phyloP scores from a whole-genome alignment of 2,113 vertebrate species.

The Barnardius zonarius region DNA sequence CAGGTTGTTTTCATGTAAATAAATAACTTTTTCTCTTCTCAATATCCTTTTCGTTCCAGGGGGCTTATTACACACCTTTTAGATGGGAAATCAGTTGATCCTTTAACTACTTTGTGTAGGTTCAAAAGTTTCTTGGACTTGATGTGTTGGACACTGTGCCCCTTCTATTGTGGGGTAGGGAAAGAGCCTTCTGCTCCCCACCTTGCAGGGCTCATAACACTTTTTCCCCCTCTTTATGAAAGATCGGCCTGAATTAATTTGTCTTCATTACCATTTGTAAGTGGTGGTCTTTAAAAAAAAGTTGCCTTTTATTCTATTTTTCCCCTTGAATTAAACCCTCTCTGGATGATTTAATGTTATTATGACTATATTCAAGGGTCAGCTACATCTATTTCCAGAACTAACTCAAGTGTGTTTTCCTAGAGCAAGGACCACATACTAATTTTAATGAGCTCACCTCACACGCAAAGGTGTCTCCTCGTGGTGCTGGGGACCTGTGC shows the following conservation, averaged over 20 bases:
- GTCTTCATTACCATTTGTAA: background rate
- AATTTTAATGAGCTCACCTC: slow-evolving; percentile 21
- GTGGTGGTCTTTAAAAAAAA: background rate
- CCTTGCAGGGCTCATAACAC: no score
- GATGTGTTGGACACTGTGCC: background rate
- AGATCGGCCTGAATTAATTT: background rate
- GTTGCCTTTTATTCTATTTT: background rate
- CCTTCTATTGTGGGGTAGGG: accelerated
- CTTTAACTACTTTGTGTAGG: background rate
- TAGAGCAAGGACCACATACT: slow-evolving; percentile 22
- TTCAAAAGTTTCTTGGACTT: background rate
- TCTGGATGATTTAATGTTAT: slow-evolving; percentile 53
- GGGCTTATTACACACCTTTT: background rate
- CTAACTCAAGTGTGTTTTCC: slow-evolving; percentile 23
- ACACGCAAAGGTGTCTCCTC: background rate
- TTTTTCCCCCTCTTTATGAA: background rate
- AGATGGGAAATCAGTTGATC: background rate
- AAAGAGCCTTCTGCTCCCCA: background rate
- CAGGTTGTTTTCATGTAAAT: background rate
- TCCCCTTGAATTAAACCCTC: slow-evolving; percentile 6
- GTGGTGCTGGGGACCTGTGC: background rate
- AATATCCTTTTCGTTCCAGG: background rate
- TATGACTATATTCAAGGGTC: slow-evolving; percentile 58
- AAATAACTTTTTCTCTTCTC: background rate
- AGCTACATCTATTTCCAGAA: slow-evolving; percentile 35